A percentile compares a stretch with the other conserved stretches of the same genome.
Conservation (phyloP, 2,797 vertebrate species). For the Semaprochilodus insignis region DNA sequence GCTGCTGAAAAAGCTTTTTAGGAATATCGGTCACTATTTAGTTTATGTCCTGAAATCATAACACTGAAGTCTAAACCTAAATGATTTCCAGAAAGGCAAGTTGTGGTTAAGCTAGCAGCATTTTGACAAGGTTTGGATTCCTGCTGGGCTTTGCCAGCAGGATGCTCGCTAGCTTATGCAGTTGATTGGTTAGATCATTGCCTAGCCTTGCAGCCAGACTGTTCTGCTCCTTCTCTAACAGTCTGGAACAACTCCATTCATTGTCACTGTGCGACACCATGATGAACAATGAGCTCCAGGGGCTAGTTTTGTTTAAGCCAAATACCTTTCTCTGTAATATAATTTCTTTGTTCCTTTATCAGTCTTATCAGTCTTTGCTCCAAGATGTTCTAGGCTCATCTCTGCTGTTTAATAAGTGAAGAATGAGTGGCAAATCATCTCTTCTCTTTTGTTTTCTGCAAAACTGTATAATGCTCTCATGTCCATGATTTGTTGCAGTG, state of each 20-base stretch:
- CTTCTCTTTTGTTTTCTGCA: neutral
- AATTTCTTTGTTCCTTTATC: neutral
- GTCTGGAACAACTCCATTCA: neutral
- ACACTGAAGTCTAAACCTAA: neutral
- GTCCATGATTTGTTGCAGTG: neutral
- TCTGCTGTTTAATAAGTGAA: neutral
- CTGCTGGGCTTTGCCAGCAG: neutral
- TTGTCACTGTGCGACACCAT: neutral
- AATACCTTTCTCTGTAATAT: neutral
- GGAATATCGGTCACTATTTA: neutral
- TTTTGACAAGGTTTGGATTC: neutral
- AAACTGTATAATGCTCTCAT: too few relatives aligned
- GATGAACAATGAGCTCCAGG: neutral
- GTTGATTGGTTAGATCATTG: neutral
- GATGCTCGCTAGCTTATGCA: neutral
- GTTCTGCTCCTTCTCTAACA: neutral
- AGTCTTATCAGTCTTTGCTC: neutral
- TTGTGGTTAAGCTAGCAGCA: neutral
- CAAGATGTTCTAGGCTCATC: neutral
- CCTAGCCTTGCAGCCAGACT: neutral
- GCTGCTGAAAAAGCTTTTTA: neutral
- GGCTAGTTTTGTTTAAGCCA: neutral
- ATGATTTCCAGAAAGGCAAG: neutral
- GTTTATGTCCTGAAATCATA: too few relatives aligned
- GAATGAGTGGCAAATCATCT: neutral